These are phyloP conservation scores for Eremobia ochroleuca DNA, from an alignment of 2,888 invertebrate genomes.

Conservation along the genomic window DNA sequence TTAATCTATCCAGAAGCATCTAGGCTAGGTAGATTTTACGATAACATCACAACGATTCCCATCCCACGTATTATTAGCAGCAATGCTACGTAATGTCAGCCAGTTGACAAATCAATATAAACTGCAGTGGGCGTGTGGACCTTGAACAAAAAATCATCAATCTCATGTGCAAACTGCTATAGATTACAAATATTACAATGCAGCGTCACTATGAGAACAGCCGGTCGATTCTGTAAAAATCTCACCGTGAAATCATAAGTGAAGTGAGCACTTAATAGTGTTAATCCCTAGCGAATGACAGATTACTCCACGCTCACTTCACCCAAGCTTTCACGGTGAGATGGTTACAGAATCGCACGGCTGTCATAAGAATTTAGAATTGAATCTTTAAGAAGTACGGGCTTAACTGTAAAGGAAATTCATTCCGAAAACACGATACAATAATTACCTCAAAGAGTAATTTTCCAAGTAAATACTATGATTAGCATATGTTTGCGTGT, in stretches of 20 bases:
- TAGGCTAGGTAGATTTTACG: constrained; percentile 25
- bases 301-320: no score
- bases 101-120: constrained; percentile 20
- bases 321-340: no score
- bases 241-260: no score
- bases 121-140: constrained; percentile 21
- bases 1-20: background rate
- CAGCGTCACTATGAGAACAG: background rate
- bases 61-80: constrained; percentile 6
- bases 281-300: no score
- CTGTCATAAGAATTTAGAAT: background rate
- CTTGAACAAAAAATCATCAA: constrained; percentile 9
- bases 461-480: constrained; percentile 33
- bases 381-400: background rate
- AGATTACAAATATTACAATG: background rate
- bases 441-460: constrained; percentile 14
- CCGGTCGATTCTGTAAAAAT: no score
- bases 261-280: no score
- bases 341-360: no score
- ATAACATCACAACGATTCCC: constrained; percentile 24
- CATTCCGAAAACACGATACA: constrained; percentile 12
- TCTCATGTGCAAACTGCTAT: background rate
- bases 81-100: constrained; percentile 15
- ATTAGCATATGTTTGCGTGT: constrained; percentile 44
- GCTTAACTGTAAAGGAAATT: constrained; percentile 8